phyloP scores from a whole-genome alignment of 2,797 vertebrate species.

The Esox masquinongy region DNA sequence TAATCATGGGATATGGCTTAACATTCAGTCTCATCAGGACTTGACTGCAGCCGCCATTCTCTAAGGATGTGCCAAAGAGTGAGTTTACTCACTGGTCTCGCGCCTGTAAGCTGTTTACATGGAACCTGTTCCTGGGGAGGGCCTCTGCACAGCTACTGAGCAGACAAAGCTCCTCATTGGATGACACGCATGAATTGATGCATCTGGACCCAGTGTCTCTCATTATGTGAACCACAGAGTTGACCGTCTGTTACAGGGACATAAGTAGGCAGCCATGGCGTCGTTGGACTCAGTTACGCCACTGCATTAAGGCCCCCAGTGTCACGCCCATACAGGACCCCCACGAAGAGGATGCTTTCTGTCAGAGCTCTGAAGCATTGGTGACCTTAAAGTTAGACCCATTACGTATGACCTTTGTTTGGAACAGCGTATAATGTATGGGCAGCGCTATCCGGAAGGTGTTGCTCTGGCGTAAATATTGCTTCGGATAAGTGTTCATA shows the following conservation, averaged over 20 bases:
- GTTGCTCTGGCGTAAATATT: conserved; percentile 13
- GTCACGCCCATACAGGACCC: too few species aligned
- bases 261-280: conserved; percentile 21
- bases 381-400: conserved; percentile 31
- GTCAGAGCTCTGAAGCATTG: conserved; percentile 33
- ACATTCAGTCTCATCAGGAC: conserved; percentile 45
- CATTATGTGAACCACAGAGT: conserved; percentile 3
- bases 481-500: conserved; percentile 55
- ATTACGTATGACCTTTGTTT: conserved; percentile 24
- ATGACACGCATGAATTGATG: conserved; percentile 24
- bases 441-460: background rate
- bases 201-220: conserved; percentile 21
- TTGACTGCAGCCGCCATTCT: conserved; percentile 50
- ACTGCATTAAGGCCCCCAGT: conserved; percentile 14
- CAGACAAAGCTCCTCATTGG: conserved; percentile 22
- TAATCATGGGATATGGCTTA: conserved; percentile 36
- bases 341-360: conserved; percentile 43
- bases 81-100: conserved; percentile 67
- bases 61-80: conserved; percentile 79
- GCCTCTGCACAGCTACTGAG: conserved; percentile 46
- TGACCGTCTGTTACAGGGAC: conserved; percentile 26
- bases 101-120: conserved; percentile 69
- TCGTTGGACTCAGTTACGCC: background rate
- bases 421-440: background rate
- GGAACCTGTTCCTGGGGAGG: conserved; percentile 53